Evolutionary conservation across 1,140 invertebrate species (phyloP).

Genomic region (Stegodyphus mimosarum): DNA sequence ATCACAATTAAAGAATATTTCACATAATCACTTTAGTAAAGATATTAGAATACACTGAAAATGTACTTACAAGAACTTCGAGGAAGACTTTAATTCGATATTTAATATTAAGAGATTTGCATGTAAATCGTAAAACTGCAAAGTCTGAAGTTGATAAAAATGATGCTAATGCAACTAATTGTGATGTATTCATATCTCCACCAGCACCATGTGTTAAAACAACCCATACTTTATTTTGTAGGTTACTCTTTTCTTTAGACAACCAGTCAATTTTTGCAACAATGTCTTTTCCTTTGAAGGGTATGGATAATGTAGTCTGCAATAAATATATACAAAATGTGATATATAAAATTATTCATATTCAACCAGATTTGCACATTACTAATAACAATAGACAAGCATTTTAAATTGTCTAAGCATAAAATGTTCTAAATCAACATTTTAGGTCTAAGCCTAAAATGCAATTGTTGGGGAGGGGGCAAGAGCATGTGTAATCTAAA

Average conservation of each 20-base stretch:
- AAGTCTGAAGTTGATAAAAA: slow-evolving; percentile 3
- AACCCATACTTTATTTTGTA: slow-evolving; percentile 3
- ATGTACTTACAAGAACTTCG: slow-evolving; percentile 31
- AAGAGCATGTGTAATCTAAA: too few species aligned
- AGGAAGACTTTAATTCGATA: slow-evolving; percentile 40
- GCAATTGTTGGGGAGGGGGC: too few species aligned
- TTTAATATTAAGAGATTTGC: slow-evolving; percentile 40
- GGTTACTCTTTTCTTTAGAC: background rate
- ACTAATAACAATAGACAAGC: too few species aligned
- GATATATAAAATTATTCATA: too few species aligned
- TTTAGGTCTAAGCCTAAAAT: too few species aligned
- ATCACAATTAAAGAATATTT: too few species aligned
- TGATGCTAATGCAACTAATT: slow-evolving; percentile 12
- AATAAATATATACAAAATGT: background rate
- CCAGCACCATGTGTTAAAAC: slow-evolving; percentile 52
- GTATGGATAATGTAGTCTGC: slow-evolving; percentile 22
- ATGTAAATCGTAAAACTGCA: slow-evolving; percentile 34
- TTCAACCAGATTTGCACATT: too few species aligned
- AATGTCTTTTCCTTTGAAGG: slow-evolving; percentile 22
- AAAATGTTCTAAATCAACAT: too few species aligned
- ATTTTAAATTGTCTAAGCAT: too few species aligned
- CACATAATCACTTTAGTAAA: too few species aligned
- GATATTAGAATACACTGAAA: background rate
- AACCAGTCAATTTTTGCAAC: background rate
- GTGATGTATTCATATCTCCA: slow-evolving; percentile 31